Conservation (phyloP, 2,888 invertebrate genomes). For the Drosophila limbata region DNA sequence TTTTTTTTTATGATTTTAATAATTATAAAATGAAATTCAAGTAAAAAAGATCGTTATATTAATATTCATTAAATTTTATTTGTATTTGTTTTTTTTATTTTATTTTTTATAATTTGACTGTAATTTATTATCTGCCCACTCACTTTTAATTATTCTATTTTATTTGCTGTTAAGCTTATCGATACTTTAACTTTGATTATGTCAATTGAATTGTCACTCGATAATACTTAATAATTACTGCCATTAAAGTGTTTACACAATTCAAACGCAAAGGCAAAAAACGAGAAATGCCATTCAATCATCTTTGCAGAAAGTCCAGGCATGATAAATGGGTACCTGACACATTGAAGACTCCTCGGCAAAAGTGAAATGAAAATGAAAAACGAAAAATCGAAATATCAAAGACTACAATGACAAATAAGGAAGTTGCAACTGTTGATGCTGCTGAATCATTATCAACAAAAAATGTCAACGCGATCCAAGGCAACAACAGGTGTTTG, state of each 20-base stretch:
- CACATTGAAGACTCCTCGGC: slow-evolving; percentile 21
- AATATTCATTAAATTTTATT: too few species aligned
- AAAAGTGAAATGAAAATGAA: slow-evolving; percentile 41
- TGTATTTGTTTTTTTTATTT: too few species aligned
- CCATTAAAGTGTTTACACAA: slow-evolving; percentile 52
- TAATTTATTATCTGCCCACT: neutral
- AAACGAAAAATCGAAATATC: slow-evolving; percentile 43
- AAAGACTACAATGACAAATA: slow-evolving; percentile 78
- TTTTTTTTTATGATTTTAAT: too few species aligned
- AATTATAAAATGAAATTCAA: too few species aligned
- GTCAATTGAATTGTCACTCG: slow-evolving; percentile 37
- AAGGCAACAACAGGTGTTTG: slow-evolving; percentile 69
- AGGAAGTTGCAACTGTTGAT: slow-evolving; percentile 65
- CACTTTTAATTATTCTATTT: neutral
- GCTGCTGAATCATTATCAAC: slow-evolving; percentile 68
- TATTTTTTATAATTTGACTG: too few species aligned
- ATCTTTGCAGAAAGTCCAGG: slow-evolving; percentile 36
- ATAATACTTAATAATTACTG: slow-evolving; percentile 50
- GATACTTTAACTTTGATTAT: slow-evolving; percentile 19
- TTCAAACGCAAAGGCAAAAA: slow-evolving; percentile 30
- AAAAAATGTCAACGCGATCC: slow-evolving; percentile 66
- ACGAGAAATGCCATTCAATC: slow-evolving; percentile 55
- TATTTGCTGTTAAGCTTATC: slow-evolving; percentile 12
- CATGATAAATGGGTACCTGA: slow-evolving; percentile 41
- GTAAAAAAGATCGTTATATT: too few species aligned